phyloP scores from a whole-genome alignment of 2,113 vertebrate species.

The Thunnus thynnus region DNA sequence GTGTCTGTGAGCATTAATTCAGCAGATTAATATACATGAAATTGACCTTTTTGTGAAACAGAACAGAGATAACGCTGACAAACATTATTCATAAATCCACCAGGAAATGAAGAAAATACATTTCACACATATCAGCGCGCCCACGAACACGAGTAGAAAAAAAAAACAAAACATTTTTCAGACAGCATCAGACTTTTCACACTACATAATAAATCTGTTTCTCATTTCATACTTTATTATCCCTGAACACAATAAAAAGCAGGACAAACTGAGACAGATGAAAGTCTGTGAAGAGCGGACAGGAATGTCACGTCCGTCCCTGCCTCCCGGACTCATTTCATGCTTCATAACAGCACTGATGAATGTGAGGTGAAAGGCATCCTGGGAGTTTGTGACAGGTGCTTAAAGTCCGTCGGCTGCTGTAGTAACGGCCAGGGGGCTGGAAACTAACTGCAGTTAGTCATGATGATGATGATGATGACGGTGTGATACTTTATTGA shows the following conservation, averaged over 20 bases:
- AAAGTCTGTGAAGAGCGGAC: slow-evolving; percentile 12
- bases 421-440: neutral
- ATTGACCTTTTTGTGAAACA: neutral
- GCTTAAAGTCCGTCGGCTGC: slow-evolving; percentile 25
- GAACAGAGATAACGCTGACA: slow-evolving; percentile 8
- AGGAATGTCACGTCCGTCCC: slow-evolving; percentile 12
- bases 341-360: slow-evolving; percentile 23
- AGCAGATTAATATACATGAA: slow-evolving; percentile 40
- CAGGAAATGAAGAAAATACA: slow-evolving; percentile 1
- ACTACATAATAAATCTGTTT: slow-evolving; percentile 12
- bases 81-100: slow-evolving; percentile 1
- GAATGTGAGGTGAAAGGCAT: slow-evolving; percentile 63
- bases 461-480: neutral
- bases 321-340: slow-evolving; percentile 53
- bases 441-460: slow-evolving; percentile 3
- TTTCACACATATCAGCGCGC: neutral
- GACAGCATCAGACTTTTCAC: neutral
- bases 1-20: slow-evolving; percentile 10
- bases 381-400: slow-evolving; percentile 57
- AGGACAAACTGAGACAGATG: neutral
- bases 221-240: slow-evolving; percentile 50
- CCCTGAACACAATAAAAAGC: neutral
- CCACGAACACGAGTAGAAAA: neutral
- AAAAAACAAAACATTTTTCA: neutral
- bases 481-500: neutral